phyloP scores from a whole-genome alignment of 2,888 invertebrate species.

The Stenichneumon culpator region DNA sequence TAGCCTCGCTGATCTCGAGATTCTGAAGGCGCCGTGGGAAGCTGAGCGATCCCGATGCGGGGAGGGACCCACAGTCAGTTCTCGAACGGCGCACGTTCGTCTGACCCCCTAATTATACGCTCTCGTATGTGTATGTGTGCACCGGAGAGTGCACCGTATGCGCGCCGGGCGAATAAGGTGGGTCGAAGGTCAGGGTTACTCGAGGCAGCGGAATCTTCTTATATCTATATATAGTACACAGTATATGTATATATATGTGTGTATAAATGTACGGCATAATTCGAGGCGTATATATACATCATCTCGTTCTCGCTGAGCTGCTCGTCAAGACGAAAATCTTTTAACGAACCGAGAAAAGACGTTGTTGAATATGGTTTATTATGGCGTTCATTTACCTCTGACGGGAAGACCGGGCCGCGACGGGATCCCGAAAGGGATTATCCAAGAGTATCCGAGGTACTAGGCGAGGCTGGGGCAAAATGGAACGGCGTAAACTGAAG shows the following conservation, averaged over 20 bases:
- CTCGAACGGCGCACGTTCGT: conserved; percentile 67
- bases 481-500: too few relatives aligned
- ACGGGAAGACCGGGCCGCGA: neutral
- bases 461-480: too few relatives aligned
- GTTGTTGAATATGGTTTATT: neutral
- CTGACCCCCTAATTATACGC: conserved; percentile 84
- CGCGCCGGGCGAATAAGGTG: conserved; percentile 68
- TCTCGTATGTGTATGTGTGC: conserved; percentile 24
- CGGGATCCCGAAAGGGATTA: conserved; percentile 30
- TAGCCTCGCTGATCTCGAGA: conserved; percentile 66
- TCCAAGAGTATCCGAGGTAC: conserved; percentile 14
- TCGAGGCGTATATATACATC: neutral
- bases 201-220: conserved; percentile 44
- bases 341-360: conserved; percentile 34
- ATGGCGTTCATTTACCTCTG: conserved; percentile 18
- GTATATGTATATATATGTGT: neutral
- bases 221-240: neutral
- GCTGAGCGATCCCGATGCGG: conserved; percentile 56
- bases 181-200: conserved; percentile 82
- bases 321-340: conserved; percentile 2
- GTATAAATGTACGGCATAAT: neutral
- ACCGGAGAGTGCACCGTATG: conserved; percentile 50
- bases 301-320: conserved; percentile 2
- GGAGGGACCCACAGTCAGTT: conserved; percentile 65
- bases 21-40: conserved; percentile 64